Conservation (phyloP, 2,113 vertebrate genomes). For the Aplodontia rufa region DNA sequence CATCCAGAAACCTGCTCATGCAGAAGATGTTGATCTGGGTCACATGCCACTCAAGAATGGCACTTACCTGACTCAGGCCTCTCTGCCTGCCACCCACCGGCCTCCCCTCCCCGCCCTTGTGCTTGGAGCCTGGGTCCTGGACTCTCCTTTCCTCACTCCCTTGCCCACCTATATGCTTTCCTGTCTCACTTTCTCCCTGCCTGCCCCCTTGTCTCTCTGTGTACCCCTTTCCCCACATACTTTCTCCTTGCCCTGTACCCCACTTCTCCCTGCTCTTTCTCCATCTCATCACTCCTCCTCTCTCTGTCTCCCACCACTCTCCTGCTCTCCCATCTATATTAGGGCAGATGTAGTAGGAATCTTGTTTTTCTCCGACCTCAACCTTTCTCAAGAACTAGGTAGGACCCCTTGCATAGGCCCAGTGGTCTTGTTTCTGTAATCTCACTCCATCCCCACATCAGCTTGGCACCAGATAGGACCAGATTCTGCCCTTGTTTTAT, state of each 20-base stretch:
- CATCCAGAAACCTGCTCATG: not conserved
- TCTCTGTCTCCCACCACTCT: not conserved
- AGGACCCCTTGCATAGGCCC: not conserved
- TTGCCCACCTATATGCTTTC: not conserved
- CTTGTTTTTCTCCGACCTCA: not conserved
- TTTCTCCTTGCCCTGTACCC: not conserved
- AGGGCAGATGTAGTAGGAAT: not conserved
- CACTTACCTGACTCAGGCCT: not conserved
- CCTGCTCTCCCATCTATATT: not conserved
- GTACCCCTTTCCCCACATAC: not conserved
- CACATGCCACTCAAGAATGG: not conserved
- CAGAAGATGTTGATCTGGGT: not conserved
- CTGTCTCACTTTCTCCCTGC: not conserved
- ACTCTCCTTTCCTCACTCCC: not conserved
- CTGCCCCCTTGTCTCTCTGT: not conserved
- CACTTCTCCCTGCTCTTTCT: not conserved
- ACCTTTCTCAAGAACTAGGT: not conserved
- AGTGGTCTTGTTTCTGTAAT: not conserved
- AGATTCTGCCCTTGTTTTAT: not conserved
- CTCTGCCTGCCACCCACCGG: too few relatives aligned
- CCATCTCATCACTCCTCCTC: too few relatives aligned
- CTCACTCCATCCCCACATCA: not conserved
- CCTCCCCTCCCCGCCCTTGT: not conserved
- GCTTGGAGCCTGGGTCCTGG: not conserved
- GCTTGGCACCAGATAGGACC: not conserved